A percentile compares a stretch with the other conserved stretches of the same genome.
These are phyloP conservation scores for Trichacis sp. DNA, from an alignment of 2,888 invertebrate species.

Conservation along the genomic window DNA sequence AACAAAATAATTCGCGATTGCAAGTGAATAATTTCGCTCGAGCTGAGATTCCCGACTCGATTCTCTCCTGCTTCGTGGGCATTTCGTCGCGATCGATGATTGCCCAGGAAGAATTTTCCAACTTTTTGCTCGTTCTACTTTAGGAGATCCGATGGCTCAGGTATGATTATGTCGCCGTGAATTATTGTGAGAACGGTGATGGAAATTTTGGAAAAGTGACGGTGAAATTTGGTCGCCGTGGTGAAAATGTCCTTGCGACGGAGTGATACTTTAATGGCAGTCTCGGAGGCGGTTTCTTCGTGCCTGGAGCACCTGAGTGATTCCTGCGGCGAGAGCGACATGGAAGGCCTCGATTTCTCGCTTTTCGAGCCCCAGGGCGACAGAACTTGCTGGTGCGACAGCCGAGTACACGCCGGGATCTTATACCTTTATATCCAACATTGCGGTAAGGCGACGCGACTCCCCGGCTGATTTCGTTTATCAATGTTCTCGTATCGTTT, in stretches of 20 bases:
- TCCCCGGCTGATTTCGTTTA: not conserved
- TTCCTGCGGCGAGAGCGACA: conserved; percentile 74
- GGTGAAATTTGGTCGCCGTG: conserved; percentile 6
- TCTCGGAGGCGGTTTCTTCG: conserved; percentile 41
- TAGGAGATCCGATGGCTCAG: not conserved
- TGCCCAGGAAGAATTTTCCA: conserved; percentile 2
- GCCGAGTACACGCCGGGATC: conserved; percentile 63
- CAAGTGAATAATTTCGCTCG: conserved; percentile 18
- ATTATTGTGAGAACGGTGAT: not conserved
- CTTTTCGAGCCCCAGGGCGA: conserved; percentile 75
- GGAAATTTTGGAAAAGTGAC: conserved; percentile 3
- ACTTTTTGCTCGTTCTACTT: conserved; percentile 5
- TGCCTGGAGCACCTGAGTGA: conserved; percentile 74
- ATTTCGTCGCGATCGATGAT: conserved; percentile 17
- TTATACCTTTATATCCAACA: conserved; percentile 63
- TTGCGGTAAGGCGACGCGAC: conserved; percentile 59
- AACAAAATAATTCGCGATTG: conserved; percentile 1
- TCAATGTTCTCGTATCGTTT: no score
- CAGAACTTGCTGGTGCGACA: conserved; percentile 62
- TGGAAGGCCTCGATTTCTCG: conserved; percentile 77
- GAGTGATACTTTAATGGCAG: conserved; percentile 6
- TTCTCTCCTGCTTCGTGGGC: conserved; percentile 8
- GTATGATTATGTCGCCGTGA: not conserved
- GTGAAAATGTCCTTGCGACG: conserved; percentile 47
- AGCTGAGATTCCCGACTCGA: conserved; percentile 18